Percentiles rank a stretch among this genome's conserved stretches.
These are phyloP conservation scores for Passerculus sandwichensis DNA, from an alignment of 2,797 vertebrate species.

Conservation along the genomic window DNA sequence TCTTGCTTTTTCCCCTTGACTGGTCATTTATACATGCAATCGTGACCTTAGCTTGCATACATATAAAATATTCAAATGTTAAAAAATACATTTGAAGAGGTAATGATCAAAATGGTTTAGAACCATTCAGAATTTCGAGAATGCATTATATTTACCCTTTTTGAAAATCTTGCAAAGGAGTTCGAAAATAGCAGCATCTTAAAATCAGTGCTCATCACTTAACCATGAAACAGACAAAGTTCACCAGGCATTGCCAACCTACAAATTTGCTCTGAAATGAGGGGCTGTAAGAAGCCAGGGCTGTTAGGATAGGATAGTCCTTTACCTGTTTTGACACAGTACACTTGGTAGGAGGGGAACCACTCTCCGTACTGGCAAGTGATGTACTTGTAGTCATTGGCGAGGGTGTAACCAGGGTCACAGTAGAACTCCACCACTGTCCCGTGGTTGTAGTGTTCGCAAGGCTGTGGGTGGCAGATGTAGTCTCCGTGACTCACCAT, in stretches of 20 bases:
- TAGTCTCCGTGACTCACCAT: slow-evolving; percentile 87
- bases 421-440: slow-evolving; percentile 89
- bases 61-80: background rate
- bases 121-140: background rate
- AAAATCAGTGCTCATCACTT: background rate
- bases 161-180: background rate
- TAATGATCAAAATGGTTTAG: background rate
- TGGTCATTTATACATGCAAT: background rate
- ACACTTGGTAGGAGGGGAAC: slow-evolving; percentile 86
- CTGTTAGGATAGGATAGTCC: accelerated
- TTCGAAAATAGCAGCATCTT: background rate
- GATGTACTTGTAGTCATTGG: slow-evolving; percentile 88
- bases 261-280: background rate
- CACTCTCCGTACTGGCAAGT: slow-evolving; percentile 88
- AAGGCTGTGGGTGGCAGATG: slow-evolving; percentile 86
- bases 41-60: background rate
- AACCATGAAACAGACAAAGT: background rate
- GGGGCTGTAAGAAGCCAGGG: background rate
- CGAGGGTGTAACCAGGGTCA: slow-evolving; percentile 85
- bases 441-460: slow-evolving; percentile 85
- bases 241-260: background rate
- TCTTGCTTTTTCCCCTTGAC: background rate
- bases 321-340: slow-evolving; percentile 84
- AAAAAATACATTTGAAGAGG: background rate
- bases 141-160: background rate